Evolutionary conservation across 2,797 vertebrate genomes (phyloP).

Genomic region (Enteromius fasciolatus): DNA sequence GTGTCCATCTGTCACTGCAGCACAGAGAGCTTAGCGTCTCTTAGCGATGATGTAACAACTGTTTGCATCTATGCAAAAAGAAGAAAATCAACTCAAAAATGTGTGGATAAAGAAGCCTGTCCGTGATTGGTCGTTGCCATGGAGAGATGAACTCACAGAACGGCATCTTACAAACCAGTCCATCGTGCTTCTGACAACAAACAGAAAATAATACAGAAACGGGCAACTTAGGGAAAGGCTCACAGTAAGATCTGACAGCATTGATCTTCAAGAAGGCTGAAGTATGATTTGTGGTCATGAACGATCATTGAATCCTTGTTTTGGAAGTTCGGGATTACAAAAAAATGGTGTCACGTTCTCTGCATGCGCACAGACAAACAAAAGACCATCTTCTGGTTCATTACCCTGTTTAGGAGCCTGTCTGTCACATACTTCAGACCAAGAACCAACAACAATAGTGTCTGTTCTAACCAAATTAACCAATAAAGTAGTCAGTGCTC

Average conservation of each 20-base stretch:
- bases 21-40: constrained; percentile 18
- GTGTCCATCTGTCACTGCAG: constrained; percentile 70
- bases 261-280: constrained; percentile 50
- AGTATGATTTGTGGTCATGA: constrained; percentile 33
- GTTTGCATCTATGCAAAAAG: constrained; percentile 49
- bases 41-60: constrained; percentile 53
- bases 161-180: constrained; percentile 27
- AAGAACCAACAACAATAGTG: constrained; percentile 7
- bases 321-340: not conserved
- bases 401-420: constrained; percentile 39
- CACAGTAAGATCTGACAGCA: constrained; percentile 52
- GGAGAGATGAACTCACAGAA: constrained; percentile 53
- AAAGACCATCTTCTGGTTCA: constrained; percentile 39
- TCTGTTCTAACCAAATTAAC: constrained; percentile 7
- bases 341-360: not conserved
- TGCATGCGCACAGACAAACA: constrained; percentile 13
- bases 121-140: constrained; percentile 37
- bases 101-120: constrained; percentile 6
- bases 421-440: not conserved
- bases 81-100: constrained; percentile 25
- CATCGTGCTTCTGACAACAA: constrained; percentile 14
- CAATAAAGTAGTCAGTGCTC: not conserved
- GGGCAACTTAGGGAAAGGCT: not conserved
- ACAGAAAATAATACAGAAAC: constrained; percentile 12
- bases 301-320: not conserved